A percentile compares a stretch with the other conserved stretches of the same genome.
These are phyloP conservation scores for Sphenopsis melanotis DNA, from an alignment of 2,797 vertebrate genomes.

Conservation along the genomic window DNA sequence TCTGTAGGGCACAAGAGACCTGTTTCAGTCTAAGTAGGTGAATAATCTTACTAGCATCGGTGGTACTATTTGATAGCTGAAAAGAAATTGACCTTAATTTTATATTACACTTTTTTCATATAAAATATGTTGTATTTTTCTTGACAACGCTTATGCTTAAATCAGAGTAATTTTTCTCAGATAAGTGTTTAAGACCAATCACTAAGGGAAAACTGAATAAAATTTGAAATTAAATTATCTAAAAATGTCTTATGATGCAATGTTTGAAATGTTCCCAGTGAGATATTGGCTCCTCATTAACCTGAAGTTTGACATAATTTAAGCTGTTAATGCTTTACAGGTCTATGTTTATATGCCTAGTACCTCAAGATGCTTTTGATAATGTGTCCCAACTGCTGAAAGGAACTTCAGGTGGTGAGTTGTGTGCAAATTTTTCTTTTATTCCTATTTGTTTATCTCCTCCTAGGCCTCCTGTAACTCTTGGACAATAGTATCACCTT, in stretches of 20 bases:
- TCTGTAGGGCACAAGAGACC: neutral
- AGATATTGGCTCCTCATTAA: neutral
- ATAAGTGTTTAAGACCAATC: neutral
- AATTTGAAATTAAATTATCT: neutral
- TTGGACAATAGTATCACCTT: neutral
- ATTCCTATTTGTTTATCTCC: neutral
- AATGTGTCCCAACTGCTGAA: neutral
- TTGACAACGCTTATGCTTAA: neutral
- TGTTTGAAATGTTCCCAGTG: neutral
- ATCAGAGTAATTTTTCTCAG: neutral
- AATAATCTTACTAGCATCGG: neutral
- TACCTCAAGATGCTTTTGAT: neutral
- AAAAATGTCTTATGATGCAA: neutral
- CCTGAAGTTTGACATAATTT: neutral
- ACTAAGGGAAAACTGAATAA: neutral
- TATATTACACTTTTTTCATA: neutral
- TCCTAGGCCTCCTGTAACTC: neutral
- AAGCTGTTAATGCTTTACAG: neutral
- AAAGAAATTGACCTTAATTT: neutral
- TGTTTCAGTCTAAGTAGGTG: neutral
- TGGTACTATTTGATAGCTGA: neutral
- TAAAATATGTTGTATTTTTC: neutral
- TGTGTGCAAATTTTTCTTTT: neutral
- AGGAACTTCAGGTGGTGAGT: neutral
- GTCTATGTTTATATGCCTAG: neutral